These are phyloP conservation scores for Xestia rhomboidea DNA, from an alignment of 2,888 invertebrate species.

Conservation along the genomic window DNA sequence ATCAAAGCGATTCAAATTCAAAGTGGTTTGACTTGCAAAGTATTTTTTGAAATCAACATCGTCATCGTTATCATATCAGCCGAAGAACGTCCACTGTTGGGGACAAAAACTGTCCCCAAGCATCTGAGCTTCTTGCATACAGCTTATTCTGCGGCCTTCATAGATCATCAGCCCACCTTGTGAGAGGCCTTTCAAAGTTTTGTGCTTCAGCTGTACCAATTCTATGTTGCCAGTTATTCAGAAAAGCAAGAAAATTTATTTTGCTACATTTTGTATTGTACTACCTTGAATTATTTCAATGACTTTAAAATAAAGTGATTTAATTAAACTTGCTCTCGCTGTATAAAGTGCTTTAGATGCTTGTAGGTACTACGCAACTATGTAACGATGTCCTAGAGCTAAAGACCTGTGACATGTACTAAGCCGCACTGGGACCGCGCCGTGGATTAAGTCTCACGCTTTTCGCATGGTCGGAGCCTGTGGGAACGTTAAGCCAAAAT, in stretches of 20 bases:
- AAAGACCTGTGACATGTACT: no score
- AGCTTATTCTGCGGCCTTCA: neutral
- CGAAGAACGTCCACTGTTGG: neutral
- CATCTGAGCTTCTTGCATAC: neutral
- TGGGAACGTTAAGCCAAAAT: no score
- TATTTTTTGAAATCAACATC: neutral
- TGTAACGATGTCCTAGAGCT: no score
- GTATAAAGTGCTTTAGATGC: no score
- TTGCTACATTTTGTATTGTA: neutral
- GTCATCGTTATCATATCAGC: neutral
- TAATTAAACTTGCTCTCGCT: no score
- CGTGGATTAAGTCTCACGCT: no score
- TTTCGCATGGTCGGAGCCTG: no score
- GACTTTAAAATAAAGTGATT: no score
- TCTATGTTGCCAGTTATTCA: neutral
- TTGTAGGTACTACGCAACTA: no score
- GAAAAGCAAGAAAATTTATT: neutral
- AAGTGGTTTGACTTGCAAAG: neutral
- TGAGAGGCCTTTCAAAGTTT: neutral
- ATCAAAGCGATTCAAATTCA: constrained; percentile 2
- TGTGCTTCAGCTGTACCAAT: neutral
- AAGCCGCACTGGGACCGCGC: no score
- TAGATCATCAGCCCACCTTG: neutral
- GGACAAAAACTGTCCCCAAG: neutral
- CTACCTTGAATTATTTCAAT: no score